Base-by-base conservation (phyloP, 2,113 vertebrate genomes). In the Agelaius phoeniceus region DNA sequence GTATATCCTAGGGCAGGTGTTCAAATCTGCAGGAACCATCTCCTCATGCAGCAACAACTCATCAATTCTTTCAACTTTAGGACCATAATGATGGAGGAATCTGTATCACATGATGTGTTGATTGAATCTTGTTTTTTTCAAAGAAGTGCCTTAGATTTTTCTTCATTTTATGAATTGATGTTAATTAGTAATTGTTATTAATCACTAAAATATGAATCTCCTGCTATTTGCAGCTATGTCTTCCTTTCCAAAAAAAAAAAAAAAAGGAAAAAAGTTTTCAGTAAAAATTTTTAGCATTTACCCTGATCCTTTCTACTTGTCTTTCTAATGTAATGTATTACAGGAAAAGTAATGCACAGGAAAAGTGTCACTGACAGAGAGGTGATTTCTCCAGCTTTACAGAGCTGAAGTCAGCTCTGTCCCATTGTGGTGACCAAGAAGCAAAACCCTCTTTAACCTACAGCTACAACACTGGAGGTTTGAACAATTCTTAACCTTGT, bases 241-340 rank as follows among this genome's bases (percentile, higher is more conserved):
- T 76, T 80, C 6, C 13, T 9, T 71, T 57, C 13, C 9, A 3
- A 66, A 33, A 6, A 21, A 15, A 5, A 5, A 8, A 4, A 21
- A 24, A 9, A 18, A 18, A 21, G 10, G 1, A 10, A 9, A 3
- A 30, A 81, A 14, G 0, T 5, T 63, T 67, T 7, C 14, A 41
- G 17, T 24, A 79, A 72, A 71, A 30, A 2, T 10, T 33, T n/a
- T 48, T 62, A 24, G 5, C 8, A 48, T 71, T 85, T 78, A 33
- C 14, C 3, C 33, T 61, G 4, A 22, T 54, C 12, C 8, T 76
- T 83, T 57, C 23, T 18, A 58, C 33, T 39, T 9, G 2, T 66
- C 10, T 37, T 61, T 66, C 24, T 71, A 62, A 81, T 44, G 7
- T 3, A 49, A 62, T 84, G 13, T 3, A 31, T 19, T 65, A 4